phyloP scores from a whole-genome alignment of 2,888 invertebrate genomes.

The Trimorus sp. region DNA sequence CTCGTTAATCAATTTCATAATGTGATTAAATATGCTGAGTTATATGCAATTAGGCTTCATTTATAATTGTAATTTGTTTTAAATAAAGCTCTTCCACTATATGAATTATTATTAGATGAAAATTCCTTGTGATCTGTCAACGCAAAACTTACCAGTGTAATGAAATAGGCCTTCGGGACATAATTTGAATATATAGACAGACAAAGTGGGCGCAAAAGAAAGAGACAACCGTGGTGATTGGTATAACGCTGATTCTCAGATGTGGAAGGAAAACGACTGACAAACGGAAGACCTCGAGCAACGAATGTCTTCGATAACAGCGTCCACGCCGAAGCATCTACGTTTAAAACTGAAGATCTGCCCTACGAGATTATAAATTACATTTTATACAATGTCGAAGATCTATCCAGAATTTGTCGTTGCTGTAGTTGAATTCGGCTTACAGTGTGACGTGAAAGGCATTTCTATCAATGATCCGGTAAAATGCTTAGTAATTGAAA shows the following conservation, averaged over 20 bases:
- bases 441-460: slow-evolving; percentile 60
- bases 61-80: too few species aligned
- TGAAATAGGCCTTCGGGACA: too few species aligned
- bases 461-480: slow-evolving; percentile 53
- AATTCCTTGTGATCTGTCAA: too few species aligned
- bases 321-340: slow-evolving; percentile 47
- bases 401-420: slow-evolving; percentile 40
- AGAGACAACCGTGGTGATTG: slow-evolving; percentile 54
- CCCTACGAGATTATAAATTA: slow-evolving; percentile 55
- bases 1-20: too few species aligned
- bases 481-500: slow-evolving; percentile 53
- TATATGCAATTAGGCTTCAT: too few species aligned
- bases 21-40: too few species aligned
- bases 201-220: slow-evolving; percentile 22
- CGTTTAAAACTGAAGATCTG: slow-evolving; percentile 48
- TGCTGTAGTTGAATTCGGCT: slow-evolving; percentile 50
- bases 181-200: slow-evolving; percentile 30
- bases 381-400: slow-evolving; percentile 55
- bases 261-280: slow-evolving; percentile 59
- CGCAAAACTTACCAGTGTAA: too few species aligned
- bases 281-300: slow-evolving; percentile 60
- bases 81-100: too few species aligned
- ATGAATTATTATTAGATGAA: too few species aligned
- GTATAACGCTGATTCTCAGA: slow-evolving; percentile 67
- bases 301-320: slow-evolving; percentile 58